Percentiles rank a stretch among this genome's conserved stretches.
Evolutionary conservation across 2,888 invertebrate genomes (phyloP).

Genomic region (Cosmia pyralina): DNA sequence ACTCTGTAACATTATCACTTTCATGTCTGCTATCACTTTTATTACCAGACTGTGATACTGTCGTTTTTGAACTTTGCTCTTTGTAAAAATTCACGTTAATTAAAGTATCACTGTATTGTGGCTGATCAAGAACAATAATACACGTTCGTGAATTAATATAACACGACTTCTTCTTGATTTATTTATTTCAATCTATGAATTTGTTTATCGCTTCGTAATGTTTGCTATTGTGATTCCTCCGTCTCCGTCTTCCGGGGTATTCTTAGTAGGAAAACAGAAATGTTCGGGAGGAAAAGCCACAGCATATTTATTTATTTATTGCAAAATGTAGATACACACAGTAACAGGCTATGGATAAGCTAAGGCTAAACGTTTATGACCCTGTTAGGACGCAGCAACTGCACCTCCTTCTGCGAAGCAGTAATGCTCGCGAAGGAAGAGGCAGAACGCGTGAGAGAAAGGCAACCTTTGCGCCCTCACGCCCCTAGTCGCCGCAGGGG

Average conservation of each 20-base stretch:
- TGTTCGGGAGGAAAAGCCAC: not conserved
- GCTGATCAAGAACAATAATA: constrained; percentile 55
- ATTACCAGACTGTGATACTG: constrained; percentile 9
- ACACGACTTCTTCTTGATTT: constrained; percentile 16
- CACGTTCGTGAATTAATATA: constrained; percentile 35
- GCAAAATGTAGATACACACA: too few species aligned
- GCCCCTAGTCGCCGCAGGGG: too few species aligned
- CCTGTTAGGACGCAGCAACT: too few species aligned
- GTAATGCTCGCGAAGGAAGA: too few species aligned
- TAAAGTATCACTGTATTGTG: constrained; percentile 25
- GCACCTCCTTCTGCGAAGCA: too few species aligned
- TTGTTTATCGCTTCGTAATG: constrained; percentile 15
- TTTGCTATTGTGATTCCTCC: not conserved
- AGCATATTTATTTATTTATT: too few species aligned
- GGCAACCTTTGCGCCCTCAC: too few species aligned
- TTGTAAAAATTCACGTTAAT: constrained; percentile 32
- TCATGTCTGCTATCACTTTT: constrained; percentile 39
- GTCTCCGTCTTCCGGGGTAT: constrained; percentile 3
- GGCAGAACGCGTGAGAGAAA: too few species aligned
- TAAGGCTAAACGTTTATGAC: too few species aligned
- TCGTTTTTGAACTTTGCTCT: constrained; percentile 41
- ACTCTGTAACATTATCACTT: constrained; percentile 35
- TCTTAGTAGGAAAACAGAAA: not conserved
- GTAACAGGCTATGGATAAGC: too few species aligned
- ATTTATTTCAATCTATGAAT: constrained; percentile 10